Base-by-base conservation (phyloP, 2,888 invertebrate species). In the Unio pictorum region DNA sequence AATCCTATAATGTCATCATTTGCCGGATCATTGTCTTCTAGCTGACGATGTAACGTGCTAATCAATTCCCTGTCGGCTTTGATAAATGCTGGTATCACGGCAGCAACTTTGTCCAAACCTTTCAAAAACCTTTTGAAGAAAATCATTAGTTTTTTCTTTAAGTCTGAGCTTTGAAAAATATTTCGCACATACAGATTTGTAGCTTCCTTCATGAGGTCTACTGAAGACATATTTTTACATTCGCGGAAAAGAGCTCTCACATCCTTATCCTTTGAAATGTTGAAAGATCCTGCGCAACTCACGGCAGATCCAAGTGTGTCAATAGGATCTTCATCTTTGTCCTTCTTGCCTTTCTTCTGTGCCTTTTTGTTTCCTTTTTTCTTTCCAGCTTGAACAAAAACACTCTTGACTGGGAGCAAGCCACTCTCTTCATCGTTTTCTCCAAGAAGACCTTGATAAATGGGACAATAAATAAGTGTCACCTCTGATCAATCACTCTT, bases 21-120 rank as follows among this genome's bases (percentile, higher is more conserved):
- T 45, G 45, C 11, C 11, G 45, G 45, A 11, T 1, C 11, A 17
- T 58, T 8, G 18, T 23, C 26, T 58, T 58, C 26, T 26, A 58
- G 59, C n/a, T 23, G 59, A 58, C n/a, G n/a, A 17, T 17, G n/a
- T 8, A 58, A 58, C 17, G 59, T 26, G 59, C 26, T 17, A 26
- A 58, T 58, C 26, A 26, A 17, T 58, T 58, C 26, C 59, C n/a
- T 58, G 26, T 58, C 59, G 60, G 63, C 34, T 56, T 66, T 8
- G 66, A 65, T 2, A 66, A 85, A 82, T 45, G 78, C 76, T 3
- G 85, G 85, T 28, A 86, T 81, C 61, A 82, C 73, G n/a, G 72
- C 68, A 6, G 74, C 81, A 61, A 78, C 76, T 45, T 74, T 73
- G 56, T 82, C 81, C 18, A 84, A 82, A 56, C 77, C 81, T 67